phyloP scores from a whole-genome alignment of 1,140 invertebrate species.

The Lucilia cuprina region DNA sequence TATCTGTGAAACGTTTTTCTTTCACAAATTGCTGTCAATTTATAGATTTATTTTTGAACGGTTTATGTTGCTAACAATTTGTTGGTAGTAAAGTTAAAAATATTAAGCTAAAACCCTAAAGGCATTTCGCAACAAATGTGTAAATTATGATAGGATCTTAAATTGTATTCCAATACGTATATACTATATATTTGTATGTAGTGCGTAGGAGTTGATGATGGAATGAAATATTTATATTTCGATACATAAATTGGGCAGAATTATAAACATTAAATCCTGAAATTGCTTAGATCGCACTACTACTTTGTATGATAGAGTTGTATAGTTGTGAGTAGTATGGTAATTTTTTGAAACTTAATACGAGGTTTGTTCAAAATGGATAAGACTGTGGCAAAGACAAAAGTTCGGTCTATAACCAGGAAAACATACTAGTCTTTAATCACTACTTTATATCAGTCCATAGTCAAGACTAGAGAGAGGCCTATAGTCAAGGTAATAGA shows the following conservation, averaged over 20 bases:
- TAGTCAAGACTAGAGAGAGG: too few species aligned
- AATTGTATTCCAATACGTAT: neutral
- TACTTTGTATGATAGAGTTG: too few species aligned
- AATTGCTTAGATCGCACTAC: neutral
- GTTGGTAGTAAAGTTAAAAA: neutral
- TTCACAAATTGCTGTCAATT: neutral
- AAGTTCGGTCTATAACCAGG: too few species aligned
- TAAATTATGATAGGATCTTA: neutral
- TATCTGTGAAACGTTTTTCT: neutral
- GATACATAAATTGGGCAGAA: neutral
- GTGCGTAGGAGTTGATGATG: slow-evolving; percentile 1
- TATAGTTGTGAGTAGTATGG: too few species aligned
- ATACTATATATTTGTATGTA: neutral
- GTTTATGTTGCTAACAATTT: neutral
- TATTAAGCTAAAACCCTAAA: neutral
- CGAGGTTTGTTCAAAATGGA: too few species aligned
- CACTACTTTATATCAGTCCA: too few species aligned
- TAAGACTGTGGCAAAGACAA: too few species aligned
- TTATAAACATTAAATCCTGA: neutral
- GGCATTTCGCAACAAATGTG: neutral
- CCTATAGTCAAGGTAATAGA: too few species aligned
- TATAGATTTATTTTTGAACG: neutral
- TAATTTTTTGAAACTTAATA: too few species aligned
- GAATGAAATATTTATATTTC: neutral
- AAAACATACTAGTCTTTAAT: too few species aligned